Percentiles rank a stretch among this genome's conserved stretches.
phyloP scores from a whole-genome alignment of 2,888 invertebrate species.

The Orthosia incerta region DNA sequence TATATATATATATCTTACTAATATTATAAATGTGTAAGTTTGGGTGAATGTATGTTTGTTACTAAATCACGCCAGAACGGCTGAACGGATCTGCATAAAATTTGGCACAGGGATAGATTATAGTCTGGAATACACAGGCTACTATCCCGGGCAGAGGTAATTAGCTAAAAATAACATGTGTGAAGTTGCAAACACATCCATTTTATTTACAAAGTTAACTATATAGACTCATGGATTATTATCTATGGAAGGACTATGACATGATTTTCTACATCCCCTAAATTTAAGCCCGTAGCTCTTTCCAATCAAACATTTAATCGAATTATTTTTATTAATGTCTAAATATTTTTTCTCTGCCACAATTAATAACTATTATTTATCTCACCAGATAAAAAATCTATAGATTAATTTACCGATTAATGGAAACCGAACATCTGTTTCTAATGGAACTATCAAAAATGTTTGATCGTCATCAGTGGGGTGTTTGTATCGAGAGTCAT shows the following conservation, averaged over 20 bases:
- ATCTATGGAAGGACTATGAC: not conserved
- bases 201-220: too few species aligned
- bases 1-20: too few species aligned
- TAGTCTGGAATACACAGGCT: too few species aligned
- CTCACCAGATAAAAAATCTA: conserved; percentile 57
- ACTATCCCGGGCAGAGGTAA: too few species aligned
- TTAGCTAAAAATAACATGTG: too few species aligned
- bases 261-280: not conserved
- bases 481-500: conserved; percentile 51
- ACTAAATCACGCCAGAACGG: too few species aligned
- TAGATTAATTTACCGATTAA: conserved; percentile 77
- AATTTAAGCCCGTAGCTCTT: not conserved
- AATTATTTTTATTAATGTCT: conserved; percentile 30
- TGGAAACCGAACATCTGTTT: conserved; percentile 78
- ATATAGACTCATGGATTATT: too few species aligned
- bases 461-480: conserved; percentile 73
- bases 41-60: too few species aligned
- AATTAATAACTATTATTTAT: conserved; percentile 57
- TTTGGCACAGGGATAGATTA: too few species aligned
- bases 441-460: conserved; percentile 78
- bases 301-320: conserved; percentile 34
- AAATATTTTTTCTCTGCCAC: conserved; percentile 25
- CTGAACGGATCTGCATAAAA: too few species aligned
- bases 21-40: too few species aligned
- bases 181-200: too few species aligned